phyloP scores from a whole-genome alignment of 2,797 vertebrate species.

The Lates japonicus region DNA sequence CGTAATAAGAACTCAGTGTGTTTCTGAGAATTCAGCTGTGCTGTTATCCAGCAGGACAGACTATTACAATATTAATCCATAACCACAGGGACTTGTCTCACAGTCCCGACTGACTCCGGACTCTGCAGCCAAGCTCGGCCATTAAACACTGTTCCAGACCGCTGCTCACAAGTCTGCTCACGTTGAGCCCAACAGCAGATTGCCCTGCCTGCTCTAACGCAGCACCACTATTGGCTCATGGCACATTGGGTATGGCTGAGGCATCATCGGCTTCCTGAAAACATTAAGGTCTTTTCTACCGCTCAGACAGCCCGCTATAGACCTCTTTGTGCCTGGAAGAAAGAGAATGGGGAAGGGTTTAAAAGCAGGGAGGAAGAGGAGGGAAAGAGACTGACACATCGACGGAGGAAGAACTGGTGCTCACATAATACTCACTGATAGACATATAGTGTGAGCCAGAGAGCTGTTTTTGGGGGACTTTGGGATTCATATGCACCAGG shows the following conservation, averaged over 20 bases:
- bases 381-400: constrained; percentile 42
- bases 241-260: constrained; percentile 65
- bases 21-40: constrained; percentile 39
- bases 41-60: constrained; percentile 30
- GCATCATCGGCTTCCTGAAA: constrained; percentile 75
- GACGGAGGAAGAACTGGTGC: constrained; percentile 49
- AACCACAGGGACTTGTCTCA: constrained; percentile 50
- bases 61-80: constrained; percentile 61
- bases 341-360: constrained; percentile 51
- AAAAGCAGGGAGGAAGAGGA: constrained; percentile 43
- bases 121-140: constrained; percentile 56
- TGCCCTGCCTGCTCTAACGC: constrained; percentile 65
- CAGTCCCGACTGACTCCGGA: constrained; percentile 39
- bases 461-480: constrained; percentile 21
- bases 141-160: constrained; percentile 53
- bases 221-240: constrained; percentile 64
- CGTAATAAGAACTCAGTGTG: constrained; percentile 23
- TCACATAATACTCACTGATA: constrained; percentile 55
- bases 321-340: constrained; percentile 54
- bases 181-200: constrained; percentile 70
- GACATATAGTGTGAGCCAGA: constrained; percentile 33
- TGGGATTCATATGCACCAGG: constrained; percentile 54
- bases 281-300: constrained; percentile 71
- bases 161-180: constrained; percentile 76
- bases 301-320: constrained; percentile 54